Conservation (phyloP, 2,113 vertebrate species). For the Crotalus horridus region DNA sequence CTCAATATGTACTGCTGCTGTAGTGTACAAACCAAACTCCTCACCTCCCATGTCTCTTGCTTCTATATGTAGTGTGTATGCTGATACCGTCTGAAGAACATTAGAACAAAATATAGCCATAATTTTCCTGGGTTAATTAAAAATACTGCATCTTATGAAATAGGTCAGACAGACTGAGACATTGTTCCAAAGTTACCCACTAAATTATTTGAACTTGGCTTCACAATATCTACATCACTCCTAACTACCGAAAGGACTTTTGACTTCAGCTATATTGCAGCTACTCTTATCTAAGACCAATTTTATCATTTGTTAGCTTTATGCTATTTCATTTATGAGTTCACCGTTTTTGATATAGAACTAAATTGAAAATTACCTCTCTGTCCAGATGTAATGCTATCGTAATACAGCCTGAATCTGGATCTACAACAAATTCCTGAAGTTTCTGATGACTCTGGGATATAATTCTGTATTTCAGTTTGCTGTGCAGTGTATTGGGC, state of each 20-base stretch:
- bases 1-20: conserved; percentile 71
- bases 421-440: conserved; percentile 69
- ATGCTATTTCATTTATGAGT: not conserved
- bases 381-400: conserved; percentile 74
- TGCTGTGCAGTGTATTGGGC: conserved; percentile 63
- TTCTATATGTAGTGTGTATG: conserved; percentile 69
- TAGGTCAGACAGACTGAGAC: not conserved
- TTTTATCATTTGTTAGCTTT: not conserved
- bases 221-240: not conserved
- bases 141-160: not conserved
- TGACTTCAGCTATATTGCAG: not conserved
- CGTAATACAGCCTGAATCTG: conserved; percentile 71
- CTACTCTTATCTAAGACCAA: not conserved
- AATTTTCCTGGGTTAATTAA: not conserved
- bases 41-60: conserved; percentile 78
- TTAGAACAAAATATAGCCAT: not conserved
- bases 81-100: conserved; percentile 67
- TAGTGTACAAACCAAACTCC: conserved; percentile 67
- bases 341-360: not conserved
- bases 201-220: not conserved
- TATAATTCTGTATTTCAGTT: conserved; percentile 73
- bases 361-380: conserved; percentile 75
- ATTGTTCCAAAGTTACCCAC: not conserved
- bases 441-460: conserved; percentile 50
- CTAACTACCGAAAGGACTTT: not conserved